Evolutionary conservation across 2,797 vertebrate species (phyloP), one percentile per base, ranked within the genome.

Genomic region (Acomys russatus): DNA sequence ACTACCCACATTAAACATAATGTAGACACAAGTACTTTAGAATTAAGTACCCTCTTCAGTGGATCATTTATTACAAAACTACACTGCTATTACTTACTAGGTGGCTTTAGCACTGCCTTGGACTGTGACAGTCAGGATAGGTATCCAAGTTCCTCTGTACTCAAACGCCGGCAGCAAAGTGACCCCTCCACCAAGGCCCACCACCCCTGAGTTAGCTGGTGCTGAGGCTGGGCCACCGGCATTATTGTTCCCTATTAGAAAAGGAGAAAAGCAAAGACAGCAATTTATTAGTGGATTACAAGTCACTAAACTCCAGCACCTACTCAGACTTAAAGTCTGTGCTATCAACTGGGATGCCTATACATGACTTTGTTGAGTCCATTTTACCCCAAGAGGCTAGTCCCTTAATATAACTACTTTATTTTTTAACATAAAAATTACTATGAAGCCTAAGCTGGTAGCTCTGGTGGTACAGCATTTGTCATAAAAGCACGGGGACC

Each of bases 81-180:
- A 92, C 38, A n/a, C 38, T 61, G 59, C 28, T 83, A 59, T 92
- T 97, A 98, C 99, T 99, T 98, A 99, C 99, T 99, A 99, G 3
- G 99, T 99, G 97, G 99, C 99, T 98, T 99, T 99, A 96, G 99
- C 99, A 91, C 99, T 99, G 98, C 99, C 99, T 98, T 99, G 99
- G 54, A 99, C 98, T 73, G 99, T 99, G 95, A 99, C 98, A 22
- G 98, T 99, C 98, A 99, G 98, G 30, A 99, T 99, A 17, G 99
- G 99, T 97, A 99, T 99, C 99, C 99, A 99, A 83, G 99, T 99
- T 64, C 99, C 99, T 33, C 99, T 99, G 97, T 99, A 99, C 97
- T 99, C 99, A 98, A 99, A 99, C 0, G 99, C 99, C 94, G 99
- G 99, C 96, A 99, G 99, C 11, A 99, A 99, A 96, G 98, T 99